Evolutionary conservation across 2,113 vertebrate genomes (phyloP), one percentile per base, ranked within the genome.

Genomic region (Stercorarius parasiticus): DNA sequence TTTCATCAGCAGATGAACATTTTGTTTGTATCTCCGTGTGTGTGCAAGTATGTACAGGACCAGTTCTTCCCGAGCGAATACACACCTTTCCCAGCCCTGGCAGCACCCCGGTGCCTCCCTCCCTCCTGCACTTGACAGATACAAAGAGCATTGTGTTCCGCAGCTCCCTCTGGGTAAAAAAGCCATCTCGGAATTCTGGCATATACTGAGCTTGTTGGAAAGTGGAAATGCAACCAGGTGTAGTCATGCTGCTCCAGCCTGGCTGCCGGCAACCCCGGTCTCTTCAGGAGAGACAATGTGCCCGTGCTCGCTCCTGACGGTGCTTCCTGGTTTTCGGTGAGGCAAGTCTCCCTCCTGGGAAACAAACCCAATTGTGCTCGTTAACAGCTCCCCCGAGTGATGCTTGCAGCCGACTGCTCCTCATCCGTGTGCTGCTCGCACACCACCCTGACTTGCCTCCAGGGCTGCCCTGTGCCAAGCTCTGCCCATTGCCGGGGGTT

Each of bases 21-120:
- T 93, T 36, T 94, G 93, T 97, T 97, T 96, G 94, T 74, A 80
- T 45, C 76, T 92, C 92, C 0, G 2, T 23, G 30, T 12, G 47
- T 47, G 74, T 95, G 87, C 97, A 97, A 97, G 96, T 95, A 95
- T 0, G 42, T 90, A 95, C 97, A 97, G 82, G 97, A 97, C 69
- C 70, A 56, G 69, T 9, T 49, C 86, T 88, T 97, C 88, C 95
- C 52, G 83, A 83, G 86, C 0, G 30, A 94, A 65, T 69, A 85
- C 80, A 94, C 86, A 62, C 72, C 79, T 40, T 71, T 82, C 74
- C 77, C 84, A 58, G 66, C 69, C 56, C 94, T 95, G 92, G 87
- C 92, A 97, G 91, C 87, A 49, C 32, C 94, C 49, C 11, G 5
- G 53, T 59, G 53, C 92, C 84, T 85, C 82, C 91, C 91, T 61